These are phyloP conservation scores for Protobothrops flavoviridis DNA, from an alignment of 2,113 vertebrate genomes.

Conservation along the genomic window DNA sequence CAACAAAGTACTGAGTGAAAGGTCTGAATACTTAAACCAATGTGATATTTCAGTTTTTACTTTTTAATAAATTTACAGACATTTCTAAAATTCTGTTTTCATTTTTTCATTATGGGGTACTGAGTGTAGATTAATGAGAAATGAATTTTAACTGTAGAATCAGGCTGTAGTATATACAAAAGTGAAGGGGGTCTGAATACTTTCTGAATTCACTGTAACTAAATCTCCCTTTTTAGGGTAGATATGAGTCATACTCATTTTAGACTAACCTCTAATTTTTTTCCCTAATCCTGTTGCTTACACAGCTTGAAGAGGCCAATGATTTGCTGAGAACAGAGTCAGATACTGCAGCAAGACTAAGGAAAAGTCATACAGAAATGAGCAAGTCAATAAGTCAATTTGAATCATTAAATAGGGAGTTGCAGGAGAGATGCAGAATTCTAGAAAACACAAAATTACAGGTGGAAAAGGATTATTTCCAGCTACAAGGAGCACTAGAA, in stretches of 20 bases:
- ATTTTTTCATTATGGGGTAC: neutral
- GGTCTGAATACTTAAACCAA: neutral
- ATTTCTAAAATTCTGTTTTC: neutral
- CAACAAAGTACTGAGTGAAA: neutral
- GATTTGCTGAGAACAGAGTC: constrained; percentile 92
- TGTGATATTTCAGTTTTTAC: neutral
- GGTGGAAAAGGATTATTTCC: constrained; percentile 89
- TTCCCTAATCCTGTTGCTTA: constrained; percentile 33
- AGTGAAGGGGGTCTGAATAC: neutral
- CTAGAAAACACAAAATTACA: constrained; percentile 81
- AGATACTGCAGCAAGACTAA: constrained; percentile 88
- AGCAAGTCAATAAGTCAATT: constrained; percentile 87
- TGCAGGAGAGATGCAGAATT: constrained; percentile 88
- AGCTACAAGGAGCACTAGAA: constrained; percentile 90
- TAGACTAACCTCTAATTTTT: neutral
- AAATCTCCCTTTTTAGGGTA: neutral
- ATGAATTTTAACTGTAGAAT: neutral
- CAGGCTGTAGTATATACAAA: neutral
- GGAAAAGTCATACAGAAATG: constrained; percentile 94
- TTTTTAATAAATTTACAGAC: neutral
- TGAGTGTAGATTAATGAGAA: neutral
- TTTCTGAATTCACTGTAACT: neutral
- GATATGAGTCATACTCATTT: neutral
- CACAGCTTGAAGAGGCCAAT: constrained; percentile 93
- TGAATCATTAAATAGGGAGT: constrained; percentile 88